phyloP scores from a whole-genome alignment of 1,140 invertebrate genomes.

The Drosophila busckii region DNA sequence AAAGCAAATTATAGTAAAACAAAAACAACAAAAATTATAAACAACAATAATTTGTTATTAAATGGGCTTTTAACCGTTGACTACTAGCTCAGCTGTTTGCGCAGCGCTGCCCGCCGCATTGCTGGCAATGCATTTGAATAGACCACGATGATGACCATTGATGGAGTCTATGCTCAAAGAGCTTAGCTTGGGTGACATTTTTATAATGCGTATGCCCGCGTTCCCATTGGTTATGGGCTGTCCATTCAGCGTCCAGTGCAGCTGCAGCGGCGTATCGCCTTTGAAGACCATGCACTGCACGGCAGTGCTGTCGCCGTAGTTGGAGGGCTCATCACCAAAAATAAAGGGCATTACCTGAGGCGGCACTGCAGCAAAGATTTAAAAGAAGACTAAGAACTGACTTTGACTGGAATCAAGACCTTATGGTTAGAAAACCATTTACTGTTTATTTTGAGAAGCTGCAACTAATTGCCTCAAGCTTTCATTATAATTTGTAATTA shows the following conservation, averaged over 20 bases:
- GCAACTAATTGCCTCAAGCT: too few species aligned
- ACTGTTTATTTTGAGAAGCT: too few species aligned
- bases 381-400: background rate
- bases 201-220: slow-evolving; percentile 80
- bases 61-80: slow-evolving; percentile 81
- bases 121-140: slow-evolving; percentile 86
- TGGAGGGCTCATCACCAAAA: slow-evolving; percentile 85
- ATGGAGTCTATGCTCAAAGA: slow-evolving; percentile 87
- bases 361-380: slow-evolving; percentile 64
- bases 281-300: slow-evolving; percentile 86
- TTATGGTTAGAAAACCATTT: too few species aligned
- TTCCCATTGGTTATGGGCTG: slow-evolving; percentile 73
- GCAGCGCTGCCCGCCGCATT: slow-evolving; percentile 84
- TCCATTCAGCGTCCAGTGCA: slow-evolving; percentile 89
- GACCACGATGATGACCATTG: slow-evolving; percentile 83
- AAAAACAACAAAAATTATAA: slow-evolving; percentile 7
- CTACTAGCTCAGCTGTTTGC: slow-evolving; percentile 82
- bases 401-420: too few species aligned
- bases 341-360: slow-evolving; percentile 87
- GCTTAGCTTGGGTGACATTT: slow-evolving; percentile 82
- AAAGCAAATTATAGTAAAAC: slow-evolving; percentile 19
- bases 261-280: slow-evolving; percentile 86
- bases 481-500: too few species aligned
- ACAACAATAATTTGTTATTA: background rate
- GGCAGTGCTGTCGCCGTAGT: slow-evolving; percentile 83